Percentiles rank a stretch among this genome's conserved stretches.
Evolutionary conservation across 2,113 vertebrate genomes (phyloP).

Genomic region (Heliornis fulica): DNA sequence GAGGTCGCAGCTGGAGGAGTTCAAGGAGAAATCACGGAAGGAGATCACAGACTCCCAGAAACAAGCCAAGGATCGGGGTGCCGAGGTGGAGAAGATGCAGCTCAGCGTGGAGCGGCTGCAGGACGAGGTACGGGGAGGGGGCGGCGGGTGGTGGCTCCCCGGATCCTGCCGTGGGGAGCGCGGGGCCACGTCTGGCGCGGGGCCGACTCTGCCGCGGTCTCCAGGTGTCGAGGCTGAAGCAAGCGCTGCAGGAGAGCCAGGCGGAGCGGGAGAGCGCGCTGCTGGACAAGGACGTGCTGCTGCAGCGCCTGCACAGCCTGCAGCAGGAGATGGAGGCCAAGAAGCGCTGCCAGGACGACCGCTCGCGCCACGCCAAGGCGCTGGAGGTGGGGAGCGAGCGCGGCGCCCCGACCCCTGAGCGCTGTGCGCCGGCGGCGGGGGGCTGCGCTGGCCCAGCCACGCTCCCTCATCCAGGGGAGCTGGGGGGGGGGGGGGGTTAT

Average conservation of each 20-base stretch:
- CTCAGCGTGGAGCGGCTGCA: conserved; percentile 76
- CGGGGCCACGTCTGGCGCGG: accelerated
- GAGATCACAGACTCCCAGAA: conserved; percentile 87
- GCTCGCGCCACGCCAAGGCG: conserved; percentile 79
- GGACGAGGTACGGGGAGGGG: conserved; percentile 81
- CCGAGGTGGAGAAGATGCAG: conserved; percentile 81
- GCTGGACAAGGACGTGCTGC: conserved; percentile 88
- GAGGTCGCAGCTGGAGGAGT: conserved; percentile 86
- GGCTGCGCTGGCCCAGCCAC: background rate
- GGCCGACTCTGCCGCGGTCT: accelerated
- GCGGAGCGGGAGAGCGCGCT: conserved; percentile 82
- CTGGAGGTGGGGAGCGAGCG: conserved; percentile 78
- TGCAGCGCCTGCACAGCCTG: conserved; percentile 84
- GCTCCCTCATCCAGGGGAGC: too few relatives aligned
- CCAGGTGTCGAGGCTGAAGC: conserved; percentile 83
- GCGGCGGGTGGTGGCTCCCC: background rate
- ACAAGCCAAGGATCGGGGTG: conserved; percentile 80
- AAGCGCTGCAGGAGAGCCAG: conserved; percentile 79
- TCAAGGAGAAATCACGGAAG: conserved; percentile 83
- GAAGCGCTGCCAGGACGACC: conserved; percentile 82
- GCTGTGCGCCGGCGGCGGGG: background rate
- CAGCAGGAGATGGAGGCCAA: conserved; percentile 84
- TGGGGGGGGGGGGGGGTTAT: too few relatives aligned
- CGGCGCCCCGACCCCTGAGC: background rate
- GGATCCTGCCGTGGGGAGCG: accelerated